Evolutionary conservation across 2,888 invertebrate species (phyloP), one percentile per base, ranked within the genome.

Genomic region (Diaperis boleti): DNA sequence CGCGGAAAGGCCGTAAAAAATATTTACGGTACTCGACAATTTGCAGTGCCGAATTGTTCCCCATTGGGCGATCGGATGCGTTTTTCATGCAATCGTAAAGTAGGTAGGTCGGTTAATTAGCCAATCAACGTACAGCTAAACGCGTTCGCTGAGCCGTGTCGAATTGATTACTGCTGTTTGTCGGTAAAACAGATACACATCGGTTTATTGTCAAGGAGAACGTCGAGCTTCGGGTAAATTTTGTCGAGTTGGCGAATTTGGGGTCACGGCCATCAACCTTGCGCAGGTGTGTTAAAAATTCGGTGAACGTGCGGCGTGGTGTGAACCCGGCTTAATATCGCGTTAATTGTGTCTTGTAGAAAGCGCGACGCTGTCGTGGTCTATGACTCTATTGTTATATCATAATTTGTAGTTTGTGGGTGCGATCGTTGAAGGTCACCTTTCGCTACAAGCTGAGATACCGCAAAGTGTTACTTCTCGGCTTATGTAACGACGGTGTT

Each of bases 131-230:
- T 33, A 20, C 56, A 56, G 44, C 44, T 56, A 56, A 44, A 56
- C 49, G 57, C 47, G 57, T 15, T 47, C 47, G 39, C 47, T 59
- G 57, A 47, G 26, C 57, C 39, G 47, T 59, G 13, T 47, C 57
- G 57, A 47, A 59, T 59, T 56, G 56, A 56, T 56, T 56, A 45
- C 56, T 20, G 56, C 45, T 56, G 56, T 56, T 44, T 33, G 44
- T 44, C 44, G 56, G 33, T 56, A 22, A 35, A 56, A 35, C 20
- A 44, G 56, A n/a, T n/a, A n/a, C n/a, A n/a, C n/a, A n/a, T n/a
- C 17, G 14, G 56, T 45, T 56, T 56, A 56, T 56, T 56, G 56
- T 44, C 56, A 44, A 44, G 44, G 44, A 56, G 44, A 44, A 13
- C 18, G 13, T 29, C 10, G 47, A 13, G 20, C n/a, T 8, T 10